phyloP scores from a whole-genome alignment of 2,888 invertebrate species.

The Pseudococcus jackbeardsleyi region DNA sequence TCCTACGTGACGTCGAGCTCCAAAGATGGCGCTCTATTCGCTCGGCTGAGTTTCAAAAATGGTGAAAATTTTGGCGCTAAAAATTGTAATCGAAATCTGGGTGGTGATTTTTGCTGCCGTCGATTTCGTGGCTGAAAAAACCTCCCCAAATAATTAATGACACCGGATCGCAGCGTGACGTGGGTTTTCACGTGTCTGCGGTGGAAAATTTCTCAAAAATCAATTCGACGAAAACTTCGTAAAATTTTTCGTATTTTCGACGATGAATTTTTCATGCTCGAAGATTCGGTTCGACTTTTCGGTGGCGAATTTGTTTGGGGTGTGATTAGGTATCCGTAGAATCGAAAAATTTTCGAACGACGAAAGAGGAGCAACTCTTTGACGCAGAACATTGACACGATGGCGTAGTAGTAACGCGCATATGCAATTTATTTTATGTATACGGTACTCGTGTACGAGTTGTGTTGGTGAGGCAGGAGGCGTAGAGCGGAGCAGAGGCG shows the following conservation, averaged over 20 bases:
- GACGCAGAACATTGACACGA: conserved; percentile 19
- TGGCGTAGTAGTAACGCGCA: conserved; percentile 11
- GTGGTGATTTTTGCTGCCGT: not conserved
- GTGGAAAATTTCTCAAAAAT: not conserved
- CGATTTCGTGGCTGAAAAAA: not conserved
- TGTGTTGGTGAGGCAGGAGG: not conserved
- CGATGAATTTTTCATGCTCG: not conserved
- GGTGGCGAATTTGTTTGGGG: not conserved
- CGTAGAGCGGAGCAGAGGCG: not conserved
- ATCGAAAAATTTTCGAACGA: not conserved
- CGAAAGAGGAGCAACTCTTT: not conserved
- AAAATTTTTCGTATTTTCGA: not conserved
- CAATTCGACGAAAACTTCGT: not conserved
- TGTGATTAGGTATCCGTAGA: not conserved
- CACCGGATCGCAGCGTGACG: not conserved
- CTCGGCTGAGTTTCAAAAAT: not conserved
- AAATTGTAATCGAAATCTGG: not conserved
- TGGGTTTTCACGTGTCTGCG: not conserved
- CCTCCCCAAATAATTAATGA: not conserved
- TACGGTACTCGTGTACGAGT: conserved; percentile 12
- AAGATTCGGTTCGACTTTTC: not conserved
- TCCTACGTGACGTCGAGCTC: not conserved
- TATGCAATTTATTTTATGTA: conserved; percentile 28
- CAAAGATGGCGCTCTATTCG: not conserved
- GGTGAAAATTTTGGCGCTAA: not conserved